These are phyloP conservation scores for Varanus salvator DNA, from an alignment of 2,113 vertebrate species.

Conservation along the genomic window DNA sequence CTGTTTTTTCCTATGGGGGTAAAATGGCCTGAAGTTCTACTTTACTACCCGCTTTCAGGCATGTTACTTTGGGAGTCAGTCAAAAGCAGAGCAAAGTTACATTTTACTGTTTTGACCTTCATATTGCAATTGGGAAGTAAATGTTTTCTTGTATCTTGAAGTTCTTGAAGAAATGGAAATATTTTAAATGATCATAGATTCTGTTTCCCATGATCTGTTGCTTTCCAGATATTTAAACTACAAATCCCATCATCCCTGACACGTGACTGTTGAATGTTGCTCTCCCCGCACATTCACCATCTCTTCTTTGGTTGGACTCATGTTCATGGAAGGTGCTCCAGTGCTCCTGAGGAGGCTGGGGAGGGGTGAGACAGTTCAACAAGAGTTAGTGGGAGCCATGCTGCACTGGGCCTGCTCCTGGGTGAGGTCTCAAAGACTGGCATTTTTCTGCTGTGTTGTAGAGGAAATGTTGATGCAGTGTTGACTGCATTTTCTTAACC, in stretches of 20 bases:
- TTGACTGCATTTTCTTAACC: too few species aligned
- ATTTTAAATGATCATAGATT: not conserved
- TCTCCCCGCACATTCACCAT: too few species aligned
- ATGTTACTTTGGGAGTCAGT: not conserved
- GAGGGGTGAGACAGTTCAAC: too few species aligned
- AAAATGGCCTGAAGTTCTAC: not conserved
- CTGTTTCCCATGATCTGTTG: too few species aligned
- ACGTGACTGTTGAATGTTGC: not conserved
- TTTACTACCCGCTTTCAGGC: not conserved
- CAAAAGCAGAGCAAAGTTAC: not conserved
- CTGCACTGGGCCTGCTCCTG: too few species aligned
- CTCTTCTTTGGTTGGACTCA: too few species aligned
- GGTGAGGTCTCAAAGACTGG: too few species aligned
- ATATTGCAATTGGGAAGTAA: not conserved
- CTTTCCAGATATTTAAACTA: not conserved
- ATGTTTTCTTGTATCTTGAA: not conserved
- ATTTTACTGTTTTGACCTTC: not conserved
- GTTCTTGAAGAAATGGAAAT: not conserved
- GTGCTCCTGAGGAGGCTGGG: too few species aligned
- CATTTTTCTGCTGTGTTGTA: too few species aligned
- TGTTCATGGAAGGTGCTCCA: too few species aligned
- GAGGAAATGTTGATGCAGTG: too few species aligned
- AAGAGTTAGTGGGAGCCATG: too few species aligned
- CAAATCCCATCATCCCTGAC: not conserved
- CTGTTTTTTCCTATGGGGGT: slow-evolving; percentile 23